Evolutionary conservation across 2,797 vertebrate genomes (phyloP).

Genomic region (Agapornis canus): DNA sequence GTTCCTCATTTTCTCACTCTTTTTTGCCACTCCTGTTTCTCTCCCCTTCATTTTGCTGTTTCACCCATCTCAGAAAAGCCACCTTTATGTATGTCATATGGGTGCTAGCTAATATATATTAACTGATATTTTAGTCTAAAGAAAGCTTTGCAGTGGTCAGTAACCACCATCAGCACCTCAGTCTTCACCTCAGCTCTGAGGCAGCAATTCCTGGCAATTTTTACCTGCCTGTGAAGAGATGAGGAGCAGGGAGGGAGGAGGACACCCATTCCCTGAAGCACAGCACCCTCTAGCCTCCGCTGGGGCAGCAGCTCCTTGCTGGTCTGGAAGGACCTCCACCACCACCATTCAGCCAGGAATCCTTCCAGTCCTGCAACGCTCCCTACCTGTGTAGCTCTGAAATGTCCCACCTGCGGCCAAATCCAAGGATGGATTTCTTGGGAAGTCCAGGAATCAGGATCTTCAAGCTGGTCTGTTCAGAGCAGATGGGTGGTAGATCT

Average conservation of each 20-base stretch:
- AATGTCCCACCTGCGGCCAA: not conserved
- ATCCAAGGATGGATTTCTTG: not conserved
- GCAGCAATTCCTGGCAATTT: not conserved
- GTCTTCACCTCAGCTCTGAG: not conserved
- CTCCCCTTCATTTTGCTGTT: not conserved
- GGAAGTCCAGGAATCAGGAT: not conserved
- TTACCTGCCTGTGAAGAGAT: conserved; percentile 1
- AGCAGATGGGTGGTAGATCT: not conserved
- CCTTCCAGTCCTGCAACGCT: not conserved
- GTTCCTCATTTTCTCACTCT: not conserved
- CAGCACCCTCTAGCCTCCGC: conserved; percentile 66
- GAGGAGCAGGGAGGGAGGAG: not conserved
- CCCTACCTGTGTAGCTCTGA: not conserved
- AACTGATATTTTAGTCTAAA: not conserved
- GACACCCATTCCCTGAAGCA: conserved; percentile 58
- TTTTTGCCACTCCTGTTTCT: not conserved
- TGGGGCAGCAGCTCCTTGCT: not conserved
- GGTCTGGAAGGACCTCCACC: not conserved
- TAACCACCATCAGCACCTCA: not conserved
- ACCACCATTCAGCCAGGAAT: not conserved
- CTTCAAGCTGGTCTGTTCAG: not conserved
- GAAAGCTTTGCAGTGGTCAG: not conserved
- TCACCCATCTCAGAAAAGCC: not conserved
- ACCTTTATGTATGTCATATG: not conserved
- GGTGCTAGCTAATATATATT: not conserved